Conservation (phyloP, 1,140 invertebrate genomes). For the Trichomalopsis sarcophagae region DNA sequence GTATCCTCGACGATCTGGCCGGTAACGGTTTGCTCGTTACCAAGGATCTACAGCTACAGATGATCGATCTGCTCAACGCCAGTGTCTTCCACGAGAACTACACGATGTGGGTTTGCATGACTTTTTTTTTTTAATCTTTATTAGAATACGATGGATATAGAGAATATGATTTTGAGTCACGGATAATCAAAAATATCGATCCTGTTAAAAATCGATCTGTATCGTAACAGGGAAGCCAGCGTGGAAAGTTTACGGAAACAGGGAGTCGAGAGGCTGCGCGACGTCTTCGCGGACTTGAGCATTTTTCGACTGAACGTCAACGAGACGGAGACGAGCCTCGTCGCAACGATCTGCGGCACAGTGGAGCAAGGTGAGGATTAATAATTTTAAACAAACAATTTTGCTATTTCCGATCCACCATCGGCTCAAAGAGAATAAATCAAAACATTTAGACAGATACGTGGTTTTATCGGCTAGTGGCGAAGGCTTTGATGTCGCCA, state of each 20-base stretch:
- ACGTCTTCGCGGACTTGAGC: conserved; percentile 50
- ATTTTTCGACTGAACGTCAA: conserved; percentile 53
- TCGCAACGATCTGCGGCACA: conserved; percentile 61
- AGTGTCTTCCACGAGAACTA: conserved; percentile 23
- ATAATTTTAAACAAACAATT: not conserved
- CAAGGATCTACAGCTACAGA: conserved; percentile 59
- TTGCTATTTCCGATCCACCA: not conserved
- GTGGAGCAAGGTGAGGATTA: conserved; percentile 65
- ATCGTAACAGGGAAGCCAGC: conserved; percentile 1
- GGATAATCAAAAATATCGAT: not conserved
- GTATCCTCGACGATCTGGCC: conserved; percentile 59
- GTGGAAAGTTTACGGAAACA: conserved; percentile 23
- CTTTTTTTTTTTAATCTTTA: not conserved
- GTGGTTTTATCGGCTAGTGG: conserved; percentile 65
- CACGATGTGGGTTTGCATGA: not conserved
- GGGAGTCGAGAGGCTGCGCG: conserved; percentile 44
- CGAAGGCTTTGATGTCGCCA: conserved; percentile 60
- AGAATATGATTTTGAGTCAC: conserved; percentile 45
- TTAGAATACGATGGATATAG: too few relatives aligned
- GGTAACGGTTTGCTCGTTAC: conserved; percentile 65
- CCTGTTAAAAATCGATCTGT: too few relatives aligned
- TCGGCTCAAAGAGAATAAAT: not conserved
- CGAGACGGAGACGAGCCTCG: conserved; percentile 57
- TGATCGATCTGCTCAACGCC: conserved; percentile 59
- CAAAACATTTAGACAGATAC: conserved; percentile 65